Base-by-base conservation (phyloP, 1,140 invertebrate species). In the Drosophila littoralis region DNA sequence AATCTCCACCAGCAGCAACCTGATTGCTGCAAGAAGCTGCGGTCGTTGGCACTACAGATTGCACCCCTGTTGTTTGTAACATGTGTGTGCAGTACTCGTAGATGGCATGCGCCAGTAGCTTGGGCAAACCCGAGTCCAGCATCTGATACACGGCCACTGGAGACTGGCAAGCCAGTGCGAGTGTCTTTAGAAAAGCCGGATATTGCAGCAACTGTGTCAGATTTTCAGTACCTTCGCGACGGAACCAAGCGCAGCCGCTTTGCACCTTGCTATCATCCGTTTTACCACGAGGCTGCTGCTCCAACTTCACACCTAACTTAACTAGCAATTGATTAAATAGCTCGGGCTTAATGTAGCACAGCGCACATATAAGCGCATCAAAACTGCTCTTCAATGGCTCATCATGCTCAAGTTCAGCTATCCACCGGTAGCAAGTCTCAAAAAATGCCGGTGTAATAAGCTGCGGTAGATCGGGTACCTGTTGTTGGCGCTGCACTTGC, bases 281-380 rank as follows among this genome's bases (percentile, higher is more conserved):
- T 86, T 95, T 94, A 7, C 94, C 93, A 1, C 73, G 72, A 4
- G 84, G 48, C 28, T 79, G 81, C 7, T 79, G 93, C 28, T 89
- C 85, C 33, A 89, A 13, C 1, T 95, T 93, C 15, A 97, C 95
- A 60, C 95, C 95, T 88, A 97, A 95, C 85, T 95, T 95, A 80
- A 95, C 94, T 17, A 98, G 91, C 7, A 98, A 91, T 67, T 95
- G 93, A 22, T 94, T 95, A 76, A 97, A 98, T 17, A 97, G 93
- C 48, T 95, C 94, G 0, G 97, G 96, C 70, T 95, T 94, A 33
- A 97, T 96, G 90, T 96, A 96, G 90, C 97, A 98, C 72, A 97
- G 94, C 1, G 97, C 95, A 86, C 97, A 98, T 10, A 98, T 92
- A 6, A 97, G 94, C 79, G 95, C 94, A 93, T 95, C 80, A 76